These are phyloP conservation scores for Drosophila anomalata DNA, from an alignment of 2,888 invertebrate species.

Conservation along the genomic window DNA sequence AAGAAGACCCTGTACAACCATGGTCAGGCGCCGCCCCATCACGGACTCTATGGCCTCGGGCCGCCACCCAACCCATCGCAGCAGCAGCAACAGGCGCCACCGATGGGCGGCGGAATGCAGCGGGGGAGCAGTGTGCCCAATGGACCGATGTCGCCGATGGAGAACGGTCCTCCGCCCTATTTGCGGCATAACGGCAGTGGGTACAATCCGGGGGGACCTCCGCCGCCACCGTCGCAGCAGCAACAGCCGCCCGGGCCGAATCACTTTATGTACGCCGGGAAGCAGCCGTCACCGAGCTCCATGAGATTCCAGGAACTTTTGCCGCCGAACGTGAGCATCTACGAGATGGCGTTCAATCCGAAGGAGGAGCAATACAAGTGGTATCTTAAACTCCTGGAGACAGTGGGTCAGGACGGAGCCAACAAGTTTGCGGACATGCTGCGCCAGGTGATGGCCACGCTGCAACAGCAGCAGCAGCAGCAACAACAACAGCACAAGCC, in stretches of 20 bases:
- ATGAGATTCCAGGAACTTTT: constrained; percentile 83
- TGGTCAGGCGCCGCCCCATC: constrained; percentile 66
- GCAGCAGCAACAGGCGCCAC: constrained; percentile 59
- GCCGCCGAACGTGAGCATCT: constrained; percentile 86
- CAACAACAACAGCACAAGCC: constrained; percentile 53
- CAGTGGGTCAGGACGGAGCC: constrained; percentile 86
- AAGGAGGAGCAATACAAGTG: constrained; percentile 85
- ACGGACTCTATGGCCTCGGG: constrained; percentile 61
- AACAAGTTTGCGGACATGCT: constrained; percentile 85
- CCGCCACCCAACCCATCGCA: constrained; percentile 49
- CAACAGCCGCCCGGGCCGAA: constrained; percentile 62
- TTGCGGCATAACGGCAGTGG: constrained; percentile 64
- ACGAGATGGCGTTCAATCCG: constrained; percentile 86
- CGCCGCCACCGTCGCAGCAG: constrained; percentile 56
- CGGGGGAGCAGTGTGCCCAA: constrained; percentile 81
- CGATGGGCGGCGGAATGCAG: constrained; percentile 63
- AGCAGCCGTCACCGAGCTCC: constrained; percentile 64
- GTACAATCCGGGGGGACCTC: constrained; percentile 67
- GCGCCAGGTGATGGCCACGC: constrained; percentile 80
- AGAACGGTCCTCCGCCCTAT: constrained; percentile 66
- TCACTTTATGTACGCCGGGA: constrained; percentile 63
- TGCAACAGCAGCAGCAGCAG: constrained; percentile 75
- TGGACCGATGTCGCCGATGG: constrained; percentile 83
- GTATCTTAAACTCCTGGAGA: constrained; percentile 86
- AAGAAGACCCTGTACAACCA: constrained; percentile 79